Evolutionary conservation across 2,888 invertebrate genomes (phyloP).

Genomic region (Pelosia muscerda): DNA sequence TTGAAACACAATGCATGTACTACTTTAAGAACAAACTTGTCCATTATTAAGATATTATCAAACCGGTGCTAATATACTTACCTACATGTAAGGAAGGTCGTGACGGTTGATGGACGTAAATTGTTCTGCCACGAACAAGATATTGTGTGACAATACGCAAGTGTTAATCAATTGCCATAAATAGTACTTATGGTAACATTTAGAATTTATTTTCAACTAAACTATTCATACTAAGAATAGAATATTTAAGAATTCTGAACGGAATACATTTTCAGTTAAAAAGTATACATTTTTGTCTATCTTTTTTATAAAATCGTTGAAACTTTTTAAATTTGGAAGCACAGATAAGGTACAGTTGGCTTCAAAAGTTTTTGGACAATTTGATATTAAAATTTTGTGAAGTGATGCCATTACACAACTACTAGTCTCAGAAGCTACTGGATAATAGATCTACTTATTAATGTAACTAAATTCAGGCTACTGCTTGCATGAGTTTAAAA

Average conservation of each 20-base stretch:
- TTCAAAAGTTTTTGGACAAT: too few species aligned
- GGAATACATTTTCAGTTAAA: too few species aligned
- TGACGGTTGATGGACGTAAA: constrained; percentile 50
- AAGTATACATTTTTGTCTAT: too few species aligned
- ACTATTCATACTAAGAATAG: neutral
- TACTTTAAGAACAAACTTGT: neutral
- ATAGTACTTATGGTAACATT: constrained; percentile 27
- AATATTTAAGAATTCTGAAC: neutral
- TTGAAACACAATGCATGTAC: neutral
- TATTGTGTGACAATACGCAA: constrained; percentile 40
- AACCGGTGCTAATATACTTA: constrained; percentile 31
- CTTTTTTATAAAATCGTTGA: too few species aligned
- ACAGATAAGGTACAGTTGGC: too few species aligned
- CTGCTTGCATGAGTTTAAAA: too few species aligned
- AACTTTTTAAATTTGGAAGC: too few species aligned
- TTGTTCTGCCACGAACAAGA: constrained; percentile 59
- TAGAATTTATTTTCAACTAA: constrained; percentile 3
- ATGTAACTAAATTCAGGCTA: too few species aligned
- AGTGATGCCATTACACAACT: too few species aligned
- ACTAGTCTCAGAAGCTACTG: too few species aligned
- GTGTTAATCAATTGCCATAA: constrained; percentile 41
- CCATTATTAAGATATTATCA: constrained; percentile 33
- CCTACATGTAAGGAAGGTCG: constrained; percentile 44
- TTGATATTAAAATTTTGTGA: too few species aligned
- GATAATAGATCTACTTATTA: too few species aligned